phyloP scores from a whole-genome alignment of 2,888 invertebrate genomes.

The Drosophila histrio region DNA sequence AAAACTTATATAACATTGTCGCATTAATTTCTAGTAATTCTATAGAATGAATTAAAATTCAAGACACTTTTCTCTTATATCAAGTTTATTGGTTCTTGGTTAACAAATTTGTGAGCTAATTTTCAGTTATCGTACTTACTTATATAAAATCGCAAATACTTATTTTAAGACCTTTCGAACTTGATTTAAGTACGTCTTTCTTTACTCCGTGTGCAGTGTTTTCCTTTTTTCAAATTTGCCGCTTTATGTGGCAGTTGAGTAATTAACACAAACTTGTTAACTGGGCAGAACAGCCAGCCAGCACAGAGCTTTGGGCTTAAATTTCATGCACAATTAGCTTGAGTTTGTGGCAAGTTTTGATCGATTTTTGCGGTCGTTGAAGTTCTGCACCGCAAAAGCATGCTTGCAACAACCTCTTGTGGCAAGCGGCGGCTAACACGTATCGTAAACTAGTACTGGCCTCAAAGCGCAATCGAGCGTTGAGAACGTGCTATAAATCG shows the following conservation, averaged over 20 bases:
- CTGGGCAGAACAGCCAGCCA: conserved; percentile 3
- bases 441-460: conserved; percentile 7
- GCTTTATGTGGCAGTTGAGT: conserved; percentile 32
- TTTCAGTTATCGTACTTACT: no score
- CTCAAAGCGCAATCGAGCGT: background rate
- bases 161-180: no score
- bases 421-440: conserved; percentile 25
- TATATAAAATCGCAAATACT: no score
- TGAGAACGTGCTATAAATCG: conserved; percentile 41
- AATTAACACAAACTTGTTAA: conserved; percentile 47
- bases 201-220: conserved; percentile 9
- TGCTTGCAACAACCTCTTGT: conserved; percentile 20
- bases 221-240: conserved; percentile 5
- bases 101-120: no score
- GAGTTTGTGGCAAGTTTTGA: conserved; percentile 19
- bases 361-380: conserved; percentile 27
- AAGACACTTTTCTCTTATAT: no score
- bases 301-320: conserved; percentile 2
- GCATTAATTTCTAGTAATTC: no score
- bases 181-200: no score
- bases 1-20: no score
- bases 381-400: background rate
- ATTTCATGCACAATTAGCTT: conserved; percentile 35
- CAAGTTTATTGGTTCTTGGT: no score
- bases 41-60: no score